Percentiles rank a stretch among this genome's conserved stretches.
These are phyloP conservation scores for Leptoteleia sp. DNA, from an alignment of 1,140 invertebrate species.

Conservation along the genomic window DNA sequence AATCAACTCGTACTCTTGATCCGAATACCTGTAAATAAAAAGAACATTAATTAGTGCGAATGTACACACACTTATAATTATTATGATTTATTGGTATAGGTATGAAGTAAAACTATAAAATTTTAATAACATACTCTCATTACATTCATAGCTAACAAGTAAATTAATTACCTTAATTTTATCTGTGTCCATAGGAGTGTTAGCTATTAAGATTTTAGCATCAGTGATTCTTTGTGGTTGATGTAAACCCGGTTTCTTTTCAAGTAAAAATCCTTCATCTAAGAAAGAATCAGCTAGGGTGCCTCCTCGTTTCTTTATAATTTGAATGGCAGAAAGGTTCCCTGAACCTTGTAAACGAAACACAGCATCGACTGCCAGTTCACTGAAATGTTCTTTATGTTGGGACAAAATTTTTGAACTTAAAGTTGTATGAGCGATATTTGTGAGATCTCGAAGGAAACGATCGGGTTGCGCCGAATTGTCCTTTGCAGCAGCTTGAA, in stretches of 20 bases:
- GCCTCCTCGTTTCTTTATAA: slow-evolving; percentile 98
- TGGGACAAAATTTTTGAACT: slow-evolving; percentile 99
- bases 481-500: slow-evolving; percentile 89
- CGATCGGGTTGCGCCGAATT: slow-evolving; percentile 90
- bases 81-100: too few relatives aligned
- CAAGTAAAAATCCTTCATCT: slow-evolving; percentile 98
- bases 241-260: slow-evolving; percentile 96
- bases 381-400: slow-evolving; percentile 98
- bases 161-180: slow-evolving; percentile 92
- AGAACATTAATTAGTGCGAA: too few relatives aligned
- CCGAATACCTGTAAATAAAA: slow-evolving; percentile 88
- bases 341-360: slow-evolving; percentile 96
- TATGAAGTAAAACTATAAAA: too few relatives aligned
- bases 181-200: slow-evolving; percentile 99
- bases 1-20: slow-evolving; percentile 98
- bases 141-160: too few relatives aligned
- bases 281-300: slow-evolving; percentile 96
- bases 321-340: slow-evolving; percentile 97
- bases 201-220: slow-evolving; percentile 98
- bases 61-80: too few relatives aligned
- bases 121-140: too few relatives aligned
- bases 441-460: slow-evolving; percentile 95
- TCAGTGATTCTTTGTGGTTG: slow-evolving; percentile 89
- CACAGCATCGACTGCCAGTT: slow-evolving; percentile 97
- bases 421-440: slow-evolving; percentile 98